Evolutionary conservation across 2,797 vertebrate species (phyloP).

Genomic region (Geotrypetes seraphini): DNA sequence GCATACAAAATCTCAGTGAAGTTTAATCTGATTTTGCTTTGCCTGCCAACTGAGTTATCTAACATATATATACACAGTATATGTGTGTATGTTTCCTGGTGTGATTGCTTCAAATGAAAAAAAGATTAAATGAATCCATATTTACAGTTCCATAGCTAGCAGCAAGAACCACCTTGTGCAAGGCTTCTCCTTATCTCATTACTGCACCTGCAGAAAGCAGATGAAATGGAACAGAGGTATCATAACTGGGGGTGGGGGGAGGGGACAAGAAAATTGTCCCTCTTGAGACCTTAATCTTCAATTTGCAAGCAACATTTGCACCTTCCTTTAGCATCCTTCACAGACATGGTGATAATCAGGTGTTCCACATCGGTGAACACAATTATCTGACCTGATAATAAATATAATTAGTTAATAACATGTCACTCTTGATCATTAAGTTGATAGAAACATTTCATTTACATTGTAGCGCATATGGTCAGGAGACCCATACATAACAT

Average conservation of each 20-base stretch:
- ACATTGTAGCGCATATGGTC: too few species aligned
- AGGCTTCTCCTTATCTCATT: slow-evolving; percentile 45
- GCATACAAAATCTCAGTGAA: too few species aligned
- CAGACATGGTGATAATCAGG: slow-evolving; percentile 35
- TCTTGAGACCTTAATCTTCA: slow-evolving; percentile 48
- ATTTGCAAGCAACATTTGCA: slow-evolving; percentile 45
- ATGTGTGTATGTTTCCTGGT: too few species aligned
- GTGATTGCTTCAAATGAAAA: too few species aligned
- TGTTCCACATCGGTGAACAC: slow-evolving; percentile 49
- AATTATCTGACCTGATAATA: slow-evolving; percentile 58
- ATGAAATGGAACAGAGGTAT: slow-evolving; percentile 38
- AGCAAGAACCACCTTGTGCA: slow-evolving; percentile 26
- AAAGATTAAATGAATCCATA: not conserved
- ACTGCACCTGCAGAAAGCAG: slow-evolving; percentile 45
- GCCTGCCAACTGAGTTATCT: too few species aligned
- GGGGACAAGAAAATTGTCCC: slow-evolving; percentile 48
- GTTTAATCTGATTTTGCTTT: too few species aligned
- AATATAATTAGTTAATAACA: slow-evolving; percentile 38
- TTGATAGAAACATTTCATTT: slow-evolving; percentile 7
- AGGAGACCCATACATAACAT: not conserved
- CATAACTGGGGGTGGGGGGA: slow-evolving; percentile 39
- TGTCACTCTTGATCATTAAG: slow-evolving; percentile 33
- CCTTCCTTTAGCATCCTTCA: slow-evolving; percentile 41
- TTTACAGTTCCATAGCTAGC: slow-evolving; percentile 27
- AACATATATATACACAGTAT: too few species aligned